Conservation (phyloP, 1,140 invertebrate species). For the Polypedilum vanderplanki region DNA sequence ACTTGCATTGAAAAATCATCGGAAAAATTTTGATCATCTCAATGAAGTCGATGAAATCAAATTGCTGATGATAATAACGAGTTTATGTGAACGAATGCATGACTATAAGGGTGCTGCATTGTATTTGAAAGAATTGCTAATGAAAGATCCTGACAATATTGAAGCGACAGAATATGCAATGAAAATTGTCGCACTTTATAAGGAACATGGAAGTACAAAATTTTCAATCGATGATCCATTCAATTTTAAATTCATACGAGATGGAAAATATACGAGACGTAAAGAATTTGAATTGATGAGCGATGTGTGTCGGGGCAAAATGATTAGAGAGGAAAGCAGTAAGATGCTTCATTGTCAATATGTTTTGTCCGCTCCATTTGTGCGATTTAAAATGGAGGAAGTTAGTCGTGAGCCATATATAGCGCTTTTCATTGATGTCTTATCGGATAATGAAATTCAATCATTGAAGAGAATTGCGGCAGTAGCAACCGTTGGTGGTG, state of each 20-base stretch:
- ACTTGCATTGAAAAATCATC: background rate
- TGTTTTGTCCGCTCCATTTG: slow-evolving; percentile 58
- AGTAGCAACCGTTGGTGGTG: slow-evolving; percentile 46
- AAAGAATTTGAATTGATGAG: background rate
- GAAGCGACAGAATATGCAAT: slow-evolving; percentile 9
- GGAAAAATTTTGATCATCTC: background rate
- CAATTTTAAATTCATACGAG: background rate
- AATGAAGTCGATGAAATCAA: slow-evolving; percentile 21
- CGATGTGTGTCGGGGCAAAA: slow-evolving; percentile 73
- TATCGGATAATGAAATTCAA: slow-evolving; percentile 81
- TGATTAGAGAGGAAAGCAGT: slow-evolving; percentile 43
- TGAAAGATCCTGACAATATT: background rate
- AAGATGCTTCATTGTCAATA: slow-evolving; percentile 75
- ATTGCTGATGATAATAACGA: background rate
- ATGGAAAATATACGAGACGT: background rate
- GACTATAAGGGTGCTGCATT: background rate
- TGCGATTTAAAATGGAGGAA: slow-evolving; percentile 87
- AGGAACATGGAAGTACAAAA: background rate
- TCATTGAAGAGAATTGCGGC: slow-evolving; percentile 76
- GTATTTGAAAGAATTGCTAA: background rate
- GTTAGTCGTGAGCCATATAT: slow-evolving; percentile 79
- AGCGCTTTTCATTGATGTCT: slow-evolving; percentile 79
- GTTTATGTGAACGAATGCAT: background rate
- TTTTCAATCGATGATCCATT: background rate
- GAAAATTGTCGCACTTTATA: background rate